Conservation (phyloP, 1,140 invertebrate genomes). For the Frieseomelitta varia region DNA sequence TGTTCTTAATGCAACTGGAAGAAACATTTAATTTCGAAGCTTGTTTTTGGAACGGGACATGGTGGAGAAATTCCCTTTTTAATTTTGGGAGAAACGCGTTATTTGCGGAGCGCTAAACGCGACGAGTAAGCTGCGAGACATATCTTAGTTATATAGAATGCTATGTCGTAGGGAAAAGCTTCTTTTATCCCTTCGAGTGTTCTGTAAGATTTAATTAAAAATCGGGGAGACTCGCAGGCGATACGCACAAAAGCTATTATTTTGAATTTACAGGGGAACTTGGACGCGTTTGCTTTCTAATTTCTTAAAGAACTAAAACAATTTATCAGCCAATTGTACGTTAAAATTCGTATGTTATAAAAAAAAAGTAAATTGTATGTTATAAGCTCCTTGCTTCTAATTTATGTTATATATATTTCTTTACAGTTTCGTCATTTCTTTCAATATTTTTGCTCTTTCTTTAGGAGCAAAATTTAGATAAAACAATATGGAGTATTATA, state of each 20-base stretch:
- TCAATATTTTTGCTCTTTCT: background rate
- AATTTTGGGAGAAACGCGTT: constrained; percentile 29
- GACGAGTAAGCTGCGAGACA: constrained; percentile 46
- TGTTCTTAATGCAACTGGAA: too few species aligned
- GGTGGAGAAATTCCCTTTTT: background rate
- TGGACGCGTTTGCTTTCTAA: background rate
- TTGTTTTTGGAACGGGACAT: background rate
- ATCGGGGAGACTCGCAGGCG: constrained; percentile 24
- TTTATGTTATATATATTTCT: too few species aligned
- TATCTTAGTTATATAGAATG: constrained; percentile 49
- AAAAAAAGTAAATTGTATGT: background rate
- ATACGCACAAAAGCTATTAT: constrained; percentile 28
- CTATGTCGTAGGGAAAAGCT: constrained; percentile 35
- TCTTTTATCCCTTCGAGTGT: constrained; percentile 60
- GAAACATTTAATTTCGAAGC: background rate
- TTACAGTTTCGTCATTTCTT: background rate
- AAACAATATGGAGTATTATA: too few species aligned
- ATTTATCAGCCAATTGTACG: background rate
- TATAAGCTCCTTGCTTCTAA: background rate
- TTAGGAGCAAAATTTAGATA: background rate
- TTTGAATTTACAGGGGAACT: background rate
- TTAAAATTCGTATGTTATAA: background rate
- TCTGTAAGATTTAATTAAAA: constrained; percentile 65
- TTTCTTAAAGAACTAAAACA: background rate
- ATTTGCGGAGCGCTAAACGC: constrained; percentile 40